These are phyloP conservation scores for Brachionus asplanchnoidis DNA, from an alignment of 1,140 invertebrate genomes.

Conservation along the genomic window DNA sequence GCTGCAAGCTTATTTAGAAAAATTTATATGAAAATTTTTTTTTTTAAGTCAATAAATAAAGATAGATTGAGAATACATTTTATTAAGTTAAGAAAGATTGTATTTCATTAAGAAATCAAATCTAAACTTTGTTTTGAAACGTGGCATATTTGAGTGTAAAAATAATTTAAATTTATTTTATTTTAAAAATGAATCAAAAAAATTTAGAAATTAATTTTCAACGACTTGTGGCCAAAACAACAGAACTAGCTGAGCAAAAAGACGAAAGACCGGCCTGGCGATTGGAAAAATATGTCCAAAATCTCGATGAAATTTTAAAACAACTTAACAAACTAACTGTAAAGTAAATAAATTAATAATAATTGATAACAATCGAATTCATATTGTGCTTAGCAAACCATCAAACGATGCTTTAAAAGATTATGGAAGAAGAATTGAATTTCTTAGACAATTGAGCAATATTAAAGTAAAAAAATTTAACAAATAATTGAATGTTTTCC, in stretches of 20 bases:
- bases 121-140: neutral
- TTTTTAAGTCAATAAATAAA: too few species aligned
- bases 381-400: neutral
- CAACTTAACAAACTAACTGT: slow-evolving; percentile 17
- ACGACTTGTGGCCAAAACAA: neutral
- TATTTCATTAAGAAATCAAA: neutral
- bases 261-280: neutral
- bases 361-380: too few species aligned
- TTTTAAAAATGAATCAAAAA: neutral
- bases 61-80: too few species aligned
- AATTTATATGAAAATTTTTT: too few species aligned
- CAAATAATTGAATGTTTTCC: neutral
- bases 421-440: slow-evolving; percentile 3
- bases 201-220: slow-evolving; percentile 39
- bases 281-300: slow-evolving; percentile 21
- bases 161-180: neutral
- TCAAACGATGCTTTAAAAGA: slow-evolving; percentile 31
- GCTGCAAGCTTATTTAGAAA: too few species aligned
- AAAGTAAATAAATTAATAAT: slow-evolving; percentile 6
- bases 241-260: slow-evolving; percentile 17
- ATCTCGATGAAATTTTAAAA: neutral
- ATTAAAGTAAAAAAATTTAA: neutral
- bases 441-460: slow-evolving; percentile 1
- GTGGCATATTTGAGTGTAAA: neutral
- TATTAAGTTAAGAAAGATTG: too few species aligned